Conservation (phyloP, 2,113 vertebrate species). For the Xenopus tropicalis region UCB_Xtro_10.0 CM004447.2:108444501-108445000, state of each 20-base stretch:
- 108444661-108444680: conserved; percentile 89
- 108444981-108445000: no score
- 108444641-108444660: conserved; percentile 77
- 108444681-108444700: conserved; percentile 93
- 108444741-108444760: conserved; percentile 81
- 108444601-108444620: conserved; percentile 66
- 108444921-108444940: no score
- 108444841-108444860: background rate
- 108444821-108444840: background rate
- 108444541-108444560: conserved; percentile 16
- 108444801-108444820: conserved; percentile 88
- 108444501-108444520: conserved; percentile 90
- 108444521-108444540: conserved; percentile 91
- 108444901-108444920: no score
- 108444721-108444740: conserved; percentile 89
- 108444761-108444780: conserved; percentile 80
- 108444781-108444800: conserved; percentile 91
- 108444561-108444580: background rate
- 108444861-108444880: no score
- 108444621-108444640: conserved; percentile 87
- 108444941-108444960: no score
- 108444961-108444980: no score
- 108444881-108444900: no score
- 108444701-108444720: conserved; percentile 86
- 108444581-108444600: no score